phyloP scores from a whole-genome alignment of 2,797 vertebrate species.

The Lutjanus argentimaculatus region DNA sequence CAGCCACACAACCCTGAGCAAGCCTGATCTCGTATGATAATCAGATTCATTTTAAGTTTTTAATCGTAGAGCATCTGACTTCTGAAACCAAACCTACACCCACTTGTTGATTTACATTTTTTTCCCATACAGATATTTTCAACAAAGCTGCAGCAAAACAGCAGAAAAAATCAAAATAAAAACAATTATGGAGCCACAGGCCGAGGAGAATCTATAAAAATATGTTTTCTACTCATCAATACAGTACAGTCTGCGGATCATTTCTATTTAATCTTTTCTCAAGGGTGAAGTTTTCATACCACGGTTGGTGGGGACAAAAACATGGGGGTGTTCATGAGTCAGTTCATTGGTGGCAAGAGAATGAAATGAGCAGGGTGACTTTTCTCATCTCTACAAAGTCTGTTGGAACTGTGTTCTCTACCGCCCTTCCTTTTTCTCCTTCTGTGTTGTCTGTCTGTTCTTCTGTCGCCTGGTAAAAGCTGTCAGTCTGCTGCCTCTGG shows the following conservation, averaged over 20 bases:
- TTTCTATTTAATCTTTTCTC: background rate
- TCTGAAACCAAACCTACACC: background rate
- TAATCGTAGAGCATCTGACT: background rate
- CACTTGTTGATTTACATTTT: background rate
- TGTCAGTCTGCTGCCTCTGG: no score
- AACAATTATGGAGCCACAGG: constrained; percentile 19
- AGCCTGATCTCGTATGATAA: background rate
- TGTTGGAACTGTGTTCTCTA: no score
- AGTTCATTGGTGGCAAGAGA: no score
- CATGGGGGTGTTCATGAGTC: no score
- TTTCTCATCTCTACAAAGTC: no score
- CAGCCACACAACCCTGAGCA: background rate
- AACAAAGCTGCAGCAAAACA: constrained; percentile 2
- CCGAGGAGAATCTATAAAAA: constrained; percentile 21
- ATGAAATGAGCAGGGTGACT: no score
- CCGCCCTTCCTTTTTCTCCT: no score
- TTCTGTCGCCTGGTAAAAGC: no score
- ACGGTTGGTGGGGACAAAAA: no score
- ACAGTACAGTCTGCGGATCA: background rate
- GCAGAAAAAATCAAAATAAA: constrained; percentile 20
- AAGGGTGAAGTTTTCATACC: no score
- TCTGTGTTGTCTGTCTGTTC: no score
- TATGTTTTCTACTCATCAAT: constrained; percentile 10
- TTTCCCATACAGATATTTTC: background rate
- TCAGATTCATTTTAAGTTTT: background rate